Conservation (phyloP, 2,113 vertebrate species). For the Synodontis membranacea region DNA sequence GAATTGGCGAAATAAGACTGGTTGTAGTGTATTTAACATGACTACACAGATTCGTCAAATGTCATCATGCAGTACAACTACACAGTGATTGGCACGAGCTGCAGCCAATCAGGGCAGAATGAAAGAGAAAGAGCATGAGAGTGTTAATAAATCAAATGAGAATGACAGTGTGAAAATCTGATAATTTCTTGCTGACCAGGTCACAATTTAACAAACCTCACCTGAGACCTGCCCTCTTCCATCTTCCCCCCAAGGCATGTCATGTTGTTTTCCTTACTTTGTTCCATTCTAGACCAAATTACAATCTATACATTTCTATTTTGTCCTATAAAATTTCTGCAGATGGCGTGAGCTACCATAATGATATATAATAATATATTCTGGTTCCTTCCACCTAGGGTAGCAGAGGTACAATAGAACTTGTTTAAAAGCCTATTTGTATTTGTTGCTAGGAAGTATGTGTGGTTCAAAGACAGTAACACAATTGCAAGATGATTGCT, state of each 20-base stretch:
- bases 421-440: background rate
- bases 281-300: no score
- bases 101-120: background rate
- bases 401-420: background rate
- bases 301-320: no score
- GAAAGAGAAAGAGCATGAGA: no score
- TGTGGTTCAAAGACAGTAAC: background rate
- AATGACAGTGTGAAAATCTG: no score
- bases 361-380: background rate
- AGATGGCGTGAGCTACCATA: no score
- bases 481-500: background rate
- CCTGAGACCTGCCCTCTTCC: no score
- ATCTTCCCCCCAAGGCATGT: no score
- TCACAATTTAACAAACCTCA: no score
- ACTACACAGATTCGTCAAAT: background rate
- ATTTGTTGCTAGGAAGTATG: conserved; percentile 5
- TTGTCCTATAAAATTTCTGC: no score
- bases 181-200: no score
- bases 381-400: background rate
- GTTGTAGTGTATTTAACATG: background rate
- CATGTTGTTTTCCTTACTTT: no score
- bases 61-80: background rate
- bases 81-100: background rate
- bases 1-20: background rate
- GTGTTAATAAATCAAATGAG: background rate